These are phyloP conservation scores for Ursus arctos DNA, from an alignment of 2,113 vertebrate species.

Conservation along the genomic window DNA sequence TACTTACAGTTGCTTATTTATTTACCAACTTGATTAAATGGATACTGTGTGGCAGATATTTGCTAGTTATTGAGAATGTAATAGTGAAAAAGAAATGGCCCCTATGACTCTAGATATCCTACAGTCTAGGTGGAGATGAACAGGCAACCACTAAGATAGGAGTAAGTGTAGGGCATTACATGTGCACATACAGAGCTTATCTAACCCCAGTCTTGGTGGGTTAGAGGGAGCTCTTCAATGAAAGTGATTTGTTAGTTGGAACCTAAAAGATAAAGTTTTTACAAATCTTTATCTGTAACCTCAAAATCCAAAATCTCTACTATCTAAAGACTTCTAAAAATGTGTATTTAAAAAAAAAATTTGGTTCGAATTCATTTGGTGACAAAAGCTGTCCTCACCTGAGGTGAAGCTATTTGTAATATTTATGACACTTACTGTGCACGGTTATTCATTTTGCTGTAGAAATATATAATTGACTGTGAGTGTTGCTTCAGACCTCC, in stretches of 20 bases:
- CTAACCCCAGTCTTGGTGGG: background rate
- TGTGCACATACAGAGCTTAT: background rate
- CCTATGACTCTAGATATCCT: background rate
- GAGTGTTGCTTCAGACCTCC: background rate
- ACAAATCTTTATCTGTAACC: constrained; percentile 4
- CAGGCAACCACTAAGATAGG: background rate
- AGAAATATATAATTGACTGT: constrained; percentile 30
- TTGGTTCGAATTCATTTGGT: constrained; percentile 43
- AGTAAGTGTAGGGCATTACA: background rate
- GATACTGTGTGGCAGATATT: background rate
- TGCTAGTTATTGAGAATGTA: background rate
- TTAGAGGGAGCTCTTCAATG: background rate
- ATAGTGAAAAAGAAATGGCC: background rate
- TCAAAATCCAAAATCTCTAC: background rate
- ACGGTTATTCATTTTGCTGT: constrained; percentile 2
- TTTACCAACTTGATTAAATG: constrained; percentile 24
- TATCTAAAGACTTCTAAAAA: background rate
- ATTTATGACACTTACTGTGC: background rate
- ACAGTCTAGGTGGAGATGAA: background rate
- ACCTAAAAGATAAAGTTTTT: constrained; percentile 40
- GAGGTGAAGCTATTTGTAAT: background rate
- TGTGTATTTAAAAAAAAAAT: constrained; percentile 12
- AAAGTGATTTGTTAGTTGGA: constrained; percentile 1
- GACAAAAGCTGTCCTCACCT: background rate
- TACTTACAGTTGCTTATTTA: background rate